Evolutionary conservation across 2,888 invertebrate genomes (phyloP).

Genomic region (Halictus ligatus): DNA sequence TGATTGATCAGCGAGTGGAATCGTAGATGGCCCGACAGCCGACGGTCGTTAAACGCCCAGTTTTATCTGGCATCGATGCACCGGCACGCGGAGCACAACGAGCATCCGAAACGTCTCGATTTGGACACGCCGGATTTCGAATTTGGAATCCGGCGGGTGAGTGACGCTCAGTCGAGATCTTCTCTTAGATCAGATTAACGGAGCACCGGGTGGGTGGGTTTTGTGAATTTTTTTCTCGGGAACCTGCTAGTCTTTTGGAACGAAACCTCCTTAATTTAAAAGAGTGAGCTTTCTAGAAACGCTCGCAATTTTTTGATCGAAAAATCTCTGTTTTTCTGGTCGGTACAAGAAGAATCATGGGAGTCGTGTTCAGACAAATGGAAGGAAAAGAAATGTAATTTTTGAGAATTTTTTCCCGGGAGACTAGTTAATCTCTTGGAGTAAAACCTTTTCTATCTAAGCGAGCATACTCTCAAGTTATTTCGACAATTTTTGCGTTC

Average conservation of each 20-base stretch:
- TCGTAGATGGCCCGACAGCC: conserved; percentile 8
- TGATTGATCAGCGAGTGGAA: conserved; percentile 58
- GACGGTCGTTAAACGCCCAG: conserved; percentile 21
- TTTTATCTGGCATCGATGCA: conserved; percentile 26
- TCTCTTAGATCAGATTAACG: not conserved
- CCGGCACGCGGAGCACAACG: conserved; percentile 11
- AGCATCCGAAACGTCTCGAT: conserved; percentile 22
- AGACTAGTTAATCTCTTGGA: not conserved
- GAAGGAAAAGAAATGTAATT: no score
- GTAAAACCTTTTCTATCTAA: no score
- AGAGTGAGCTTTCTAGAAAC: fast-evolving
- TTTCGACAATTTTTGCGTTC: no score
- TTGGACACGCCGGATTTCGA: not conserved
- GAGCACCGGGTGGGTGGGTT: not conserved
- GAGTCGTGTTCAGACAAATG: no score
- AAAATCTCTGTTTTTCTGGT: not conserved
- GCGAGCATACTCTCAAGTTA: no score
- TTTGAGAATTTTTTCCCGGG: not conserved
- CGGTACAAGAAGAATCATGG: no score
- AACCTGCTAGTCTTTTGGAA: not conserved
- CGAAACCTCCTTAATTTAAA: not conserved
- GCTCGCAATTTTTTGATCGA: not conserved
- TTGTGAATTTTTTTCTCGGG: not conserved
- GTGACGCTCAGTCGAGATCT: not conserved
- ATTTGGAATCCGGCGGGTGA: not conserved